phyloP scores from a whole-genome alignment of 2,113 vertebrate species.

The Passer montanus region DNA sequence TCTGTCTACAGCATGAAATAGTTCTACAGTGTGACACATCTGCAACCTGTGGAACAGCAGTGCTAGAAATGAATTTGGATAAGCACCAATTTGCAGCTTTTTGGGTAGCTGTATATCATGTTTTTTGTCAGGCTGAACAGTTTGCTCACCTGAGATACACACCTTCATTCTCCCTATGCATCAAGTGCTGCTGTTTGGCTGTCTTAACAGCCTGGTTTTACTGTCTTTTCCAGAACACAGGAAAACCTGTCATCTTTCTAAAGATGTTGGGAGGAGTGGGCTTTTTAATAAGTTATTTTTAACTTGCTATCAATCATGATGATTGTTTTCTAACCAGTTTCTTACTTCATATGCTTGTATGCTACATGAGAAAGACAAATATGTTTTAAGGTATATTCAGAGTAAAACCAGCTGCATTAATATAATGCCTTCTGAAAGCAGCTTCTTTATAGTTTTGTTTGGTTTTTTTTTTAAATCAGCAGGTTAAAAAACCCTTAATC shows the following conservation, averaged over 20 bases:
- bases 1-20: neutral
- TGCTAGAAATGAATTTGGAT: neutral
- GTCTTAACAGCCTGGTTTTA: neutral
- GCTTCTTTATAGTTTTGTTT: neutral
- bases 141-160: neutral
- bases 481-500: neutral
- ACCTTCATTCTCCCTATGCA: neutral
- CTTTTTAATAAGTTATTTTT: neutral
- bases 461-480: neutral
- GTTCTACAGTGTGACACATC: neutral
- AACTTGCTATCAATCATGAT: neutral
- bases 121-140: neutral
- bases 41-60: neutral
- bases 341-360: neutral
- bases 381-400: neutral
- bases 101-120: neutral
- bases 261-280: neutral
- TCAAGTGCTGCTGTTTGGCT: neutral
- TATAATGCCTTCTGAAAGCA: neutral
- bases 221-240: neutral
- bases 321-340: neutral
- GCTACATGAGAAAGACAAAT: neutral
- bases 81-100: neutral
- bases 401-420: neutral
- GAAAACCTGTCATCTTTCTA: neutral